phyloP scores from a whole-genome alignment of 53 echinoderm and acorn worm species.

The Crossaster papposus region DNA sequence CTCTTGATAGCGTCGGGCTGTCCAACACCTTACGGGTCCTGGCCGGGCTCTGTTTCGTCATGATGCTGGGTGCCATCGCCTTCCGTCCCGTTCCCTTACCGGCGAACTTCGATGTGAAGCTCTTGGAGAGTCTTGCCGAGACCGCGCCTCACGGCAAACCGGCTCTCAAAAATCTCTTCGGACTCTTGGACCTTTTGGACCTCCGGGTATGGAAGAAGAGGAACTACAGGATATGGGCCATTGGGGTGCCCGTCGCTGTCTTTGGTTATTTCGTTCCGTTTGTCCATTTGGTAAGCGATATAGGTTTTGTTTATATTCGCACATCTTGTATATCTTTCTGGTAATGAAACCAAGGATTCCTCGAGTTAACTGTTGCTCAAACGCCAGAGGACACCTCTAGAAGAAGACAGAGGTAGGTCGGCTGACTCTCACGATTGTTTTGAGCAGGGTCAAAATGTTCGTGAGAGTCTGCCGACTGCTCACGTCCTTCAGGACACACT shows the following conservation, averaged over 20 bases:
- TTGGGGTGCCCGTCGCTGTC: slow-evolving; percentile 79
- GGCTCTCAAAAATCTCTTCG: slow-evolving; percentile 64
- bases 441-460: too few species aligned
- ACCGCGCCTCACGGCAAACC: slow-evolving; percentile 51
- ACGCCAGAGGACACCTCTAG: too few species aligned
- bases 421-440: too few species aligned
- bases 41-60: slow-evolving; percentile 67
- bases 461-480: too few species aligned
- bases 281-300: slow-evolving; percentile 87
- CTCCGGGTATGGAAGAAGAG: slow-evolving; percentile 84
- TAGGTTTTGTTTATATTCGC: too few species aligned
- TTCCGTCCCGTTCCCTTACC: slow-evolving; percentile 58
- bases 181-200: slow-evolving; percentile 68
- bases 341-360: too few species aligned
- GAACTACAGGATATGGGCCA: slow-evolving; percentile 86
- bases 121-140: slow-evolving; percentile 48
- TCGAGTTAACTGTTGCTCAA: too few species aligned
- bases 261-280: slow-evolving; percentile 98
- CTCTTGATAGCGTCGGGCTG: slow-evolving; percentile 64
- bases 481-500: too few species aligned
- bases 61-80: slow-evolving; percentile 58
- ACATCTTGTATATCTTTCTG: too few species aligned
- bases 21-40: slow-evolving; percentile 66
- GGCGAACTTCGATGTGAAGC: slow-evolving; percentile 47
- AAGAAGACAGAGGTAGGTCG: too few species aligned